Evolutionary conservation across 2,113 vertebrate genomes (phyloP).

Genomic region (Artemisiospiza belli): DNA sequence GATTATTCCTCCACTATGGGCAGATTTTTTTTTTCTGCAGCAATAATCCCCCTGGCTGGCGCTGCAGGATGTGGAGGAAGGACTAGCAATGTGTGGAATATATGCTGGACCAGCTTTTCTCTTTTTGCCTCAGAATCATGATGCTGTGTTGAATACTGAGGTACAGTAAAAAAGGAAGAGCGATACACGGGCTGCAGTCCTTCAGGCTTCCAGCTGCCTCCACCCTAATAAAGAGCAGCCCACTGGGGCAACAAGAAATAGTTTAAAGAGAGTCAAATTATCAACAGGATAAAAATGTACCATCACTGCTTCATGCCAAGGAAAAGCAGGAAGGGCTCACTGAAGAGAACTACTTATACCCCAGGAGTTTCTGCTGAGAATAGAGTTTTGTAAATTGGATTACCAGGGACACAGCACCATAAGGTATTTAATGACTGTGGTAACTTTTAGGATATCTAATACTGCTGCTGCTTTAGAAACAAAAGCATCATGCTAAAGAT

Average conservation of each 20-base stretch:
- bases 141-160: constrained; percentile 78
- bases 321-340: constrained; percentile 65
- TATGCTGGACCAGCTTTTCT: constrained; percentile 81
- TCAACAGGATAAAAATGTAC: constrained; percentile 70
- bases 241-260: constrained; percentile 67
- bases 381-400: constrained; percentile 75
- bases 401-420: constrained; percentile 62
- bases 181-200: constrained; percentile 63
- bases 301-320: constrained; percentile 66
- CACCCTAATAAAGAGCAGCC: constrained; percentile 59
- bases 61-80: constrained; percentile 71
- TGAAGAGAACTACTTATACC: constrained; percentile 68
- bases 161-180: constrained; percentile 72
- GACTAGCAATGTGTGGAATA: constrained; percentile 79
- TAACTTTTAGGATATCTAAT: constrained; percentile 72
- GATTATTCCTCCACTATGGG: constrained; percentile 78
- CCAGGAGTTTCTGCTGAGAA: constrained; percentile 75
- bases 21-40: constrained; percentile 75
- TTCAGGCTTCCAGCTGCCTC: constrained; percentile 68
- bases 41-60: constrained; percentile 78
- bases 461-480: constrained; percentile 46
- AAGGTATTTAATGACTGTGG: constrained; percentile 75
- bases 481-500: constrained; percentile 36
- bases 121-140: constrained; percentile 80
- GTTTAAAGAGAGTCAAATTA: constrained; percentile 80